These are phyloP conservation scores for Halisarca cf. caerulea DNA, from an alignment of 37 sponge, comb jelly and placozoan genomes.

Conservation along the genomic window DNA sequence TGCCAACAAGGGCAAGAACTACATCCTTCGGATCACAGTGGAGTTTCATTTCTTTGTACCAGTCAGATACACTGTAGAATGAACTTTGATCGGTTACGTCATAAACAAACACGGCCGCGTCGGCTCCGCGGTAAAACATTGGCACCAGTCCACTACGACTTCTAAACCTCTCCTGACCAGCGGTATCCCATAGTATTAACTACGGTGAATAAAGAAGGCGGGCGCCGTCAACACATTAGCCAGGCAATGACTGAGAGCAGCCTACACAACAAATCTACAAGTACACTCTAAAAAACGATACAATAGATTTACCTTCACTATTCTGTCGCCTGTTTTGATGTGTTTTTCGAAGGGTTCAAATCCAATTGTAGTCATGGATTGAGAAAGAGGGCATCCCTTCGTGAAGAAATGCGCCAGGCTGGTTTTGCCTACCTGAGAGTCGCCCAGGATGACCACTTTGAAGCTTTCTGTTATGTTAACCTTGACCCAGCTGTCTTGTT, in stretches of 20 bases:
- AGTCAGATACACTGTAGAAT: neutral
- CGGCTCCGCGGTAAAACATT: constrained; percentile 20
- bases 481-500: neutral
- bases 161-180: constrained; percentile 10
- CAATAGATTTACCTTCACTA: too few relatives aligned
- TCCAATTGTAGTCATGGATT: neutral
- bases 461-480: constrained; percentile 15
- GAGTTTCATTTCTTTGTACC: neutral
- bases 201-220: neutral
- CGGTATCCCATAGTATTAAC: constrained; percentile 18
- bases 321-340: neutral
- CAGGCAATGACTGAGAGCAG: too few relatives aligned
- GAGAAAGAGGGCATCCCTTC: neutral
- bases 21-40: neutral
- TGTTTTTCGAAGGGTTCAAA: constrained; percentile 17
- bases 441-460: constrained; percentile 15
- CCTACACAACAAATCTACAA: too few relatives aligned
- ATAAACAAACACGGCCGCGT: constrained; percentile 21
- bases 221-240: too few relatives aligned
- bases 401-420: neutral
- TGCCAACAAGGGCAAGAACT: constrained; percentile 1
- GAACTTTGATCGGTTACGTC: neutral
- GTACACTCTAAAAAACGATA: neutral
- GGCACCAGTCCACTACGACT: neutral
- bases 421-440: constrained; percentile 16